phyloP scores from a whole-genome alignment of 2,797 vertebrate species.

The Schizopygopsis pylzovi region DNA sequence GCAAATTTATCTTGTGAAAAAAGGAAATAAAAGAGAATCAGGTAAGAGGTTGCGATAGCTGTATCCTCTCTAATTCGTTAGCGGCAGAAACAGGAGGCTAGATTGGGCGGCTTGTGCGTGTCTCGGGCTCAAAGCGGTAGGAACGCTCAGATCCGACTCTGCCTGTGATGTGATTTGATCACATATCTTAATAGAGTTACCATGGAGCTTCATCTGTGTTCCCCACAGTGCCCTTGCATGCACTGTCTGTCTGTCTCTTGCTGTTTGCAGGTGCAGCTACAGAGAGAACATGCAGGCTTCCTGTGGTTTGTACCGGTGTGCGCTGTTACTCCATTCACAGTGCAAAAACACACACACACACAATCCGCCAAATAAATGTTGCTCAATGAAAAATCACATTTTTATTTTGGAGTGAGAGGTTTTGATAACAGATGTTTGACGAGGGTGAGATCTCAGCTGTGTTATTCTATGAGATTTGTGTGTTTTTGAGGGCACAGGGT shows the following conservation, averaged over 20 bases:
- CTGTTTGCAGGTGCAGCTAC: slow-evolving; percentile 56
- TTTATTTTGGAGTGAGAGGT: slow-evolving; percentile 14
- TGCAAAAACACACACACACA: slow-evolving; percentile 25
- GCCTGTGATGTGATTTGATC: slow-evolving; percentile 56
- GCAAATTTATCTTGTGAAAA: slow-evolving; percentile 20
- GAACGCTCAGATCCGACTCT: slow-evolving; percentile 35
- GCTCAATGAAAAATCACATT: slow-evolving; percentile 1
- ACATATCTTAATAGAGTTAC: slow-evolving; percentile 57
- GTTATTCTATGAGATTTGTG: slow-evolving; percentile 36
- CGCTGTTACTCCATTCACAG: neutral
- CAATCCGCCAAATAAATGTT: neutral
- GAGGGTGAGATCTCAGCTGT: slow-evolving; percentile 36
- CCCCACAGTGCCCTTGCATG: slow-evolving; percentile 17
- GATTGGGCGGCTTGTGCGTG: neutral
- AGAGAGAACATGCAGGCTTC: slow-evolving; percentile 48
- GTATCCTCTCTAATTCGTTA: slow-evolving; percentile 19
- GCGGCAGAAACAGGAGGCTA: neutral
- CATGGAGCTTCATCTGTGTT: slow-evolving; percentile 51
- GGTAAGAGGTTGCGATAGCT: slow-evolving; percentile 23
- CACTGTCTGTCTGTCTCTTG: slow-evolving; percentile 24
- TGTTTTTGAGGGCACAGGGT: slow-evolving; percentile 23
- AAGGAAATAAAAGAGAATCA: slow-evolving; percentile 19
- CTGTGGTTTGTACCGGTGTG: slow-evolving; percentile 52
- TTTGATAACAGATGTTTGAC: slow-evolving; percentile 30
- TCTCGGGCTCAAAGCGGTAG: slow-evolving; percentile 21